Conservation (phyloP, 2,888 invertebrate genomes). For the Hanleya hanleyi region DNA sequence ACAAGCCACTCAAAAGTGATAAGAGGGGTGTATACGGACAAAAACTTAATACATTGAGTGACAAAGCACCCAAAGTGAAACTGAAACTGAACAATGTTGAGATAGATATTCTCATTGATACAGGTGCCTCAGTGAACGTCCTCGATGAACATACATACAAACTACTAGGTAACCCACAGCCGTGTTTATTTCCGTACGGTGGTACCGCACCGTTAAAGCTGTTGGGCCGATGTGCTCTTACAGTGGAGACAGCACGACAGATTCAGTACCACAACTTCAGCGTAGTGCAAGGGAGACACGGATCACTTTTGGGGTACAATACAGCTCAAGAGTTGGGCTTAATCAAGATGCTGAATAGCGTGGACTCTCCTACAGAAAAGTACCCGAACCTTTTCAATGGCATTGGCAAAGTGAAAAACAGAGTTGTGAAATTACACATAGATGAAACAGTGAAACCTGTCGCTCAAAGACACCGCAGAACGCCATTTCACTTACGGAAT, state of each 20-base stretch:
- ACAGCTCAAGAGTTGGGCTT: not conserved
- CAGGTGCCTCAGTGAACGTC: not conserved
- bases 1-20: too few relatives aligned
- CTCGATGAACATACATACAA: too few relatives aligned
- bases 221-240: not conserved
- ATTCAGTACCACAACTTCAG: not conserved
- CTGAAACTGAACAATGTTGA: not conserved
- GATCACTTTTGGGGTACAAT: not conserved
- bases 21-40: too few relatives aligned
- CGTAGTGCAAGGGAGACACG: not conserved
- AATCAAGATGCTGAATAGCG: not conserved
- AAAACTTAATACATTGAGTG: not conserved
- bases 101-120: not conserved
- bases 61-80: not conserved
- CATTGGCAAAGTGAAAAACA: constrained; percentile 30
- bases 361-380: not conserved
- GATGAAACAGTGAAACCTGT: constrained; percentile 38
- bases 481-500: constrained; percentile 39
- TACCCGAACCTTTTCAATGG: constrained; percentile 32
- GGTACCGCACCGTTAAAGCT: not conserved
- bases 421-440: constrained; percentile 34
- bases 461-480: constrained; percentile 27
- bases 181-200: not conserved
- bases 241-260: not conserved
- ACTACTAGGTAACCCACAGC: too few relatives aligned